Evolutionary conservation across 2,888 invertebrate species (phyloP), one percentile per base, ranked within the genome.

Genomic region (Anoplius nigerrimus): DNA sequence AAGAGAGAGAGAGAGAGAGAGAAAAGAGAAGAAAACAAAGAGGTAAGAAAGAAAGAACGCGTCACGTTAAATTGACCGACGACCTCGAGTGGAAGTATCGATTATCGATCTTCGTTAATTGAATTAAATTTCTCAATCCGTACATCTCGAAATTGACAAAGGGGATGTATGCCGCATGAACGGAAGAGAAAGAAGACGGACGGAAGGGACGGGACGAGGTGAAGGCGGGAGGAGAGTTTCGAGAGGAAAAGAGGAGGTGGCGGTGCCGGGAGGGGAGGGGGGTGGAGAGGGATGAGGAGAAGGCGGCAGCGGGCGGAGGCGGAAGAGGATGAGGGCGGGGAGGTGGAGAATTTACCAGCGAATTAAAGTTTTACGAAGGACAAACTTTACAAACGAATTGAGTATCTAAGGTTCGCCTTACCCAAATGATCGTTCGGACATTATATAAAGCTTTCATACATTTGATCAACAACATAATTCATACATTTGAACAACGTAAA

Each of bases 401-500:
- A 55, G 45, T 57, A 57, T 43, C 57, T 20, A 57, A 43, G 42
- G 27, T 45, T 57, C 16, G 57, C 27, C n/a, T 27, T 45, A 62
- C 62, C 62, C 62, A 62, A 42, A 45, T 62, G 62, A 62, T 65
- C 58, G 45, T 62, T 59, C 18, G 58, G 22, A 62, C 20, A 65
- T 53, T 45, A 16, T 43, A 60, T 59, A 18, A 51, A 51, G 48
- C 46, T 20, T 59, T 45, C 24, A 8, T 51, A 68, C 62, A 57
- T 68, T 67, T 65, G 62, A 65, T 13, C 34, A 34, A 34, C 34
- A 34, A 34, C 34, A 34, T 34, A 34, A 11, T 34, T 34, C 34
- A 34, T 34, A 34, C 60, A 67, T 54, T 34, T 59, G 58, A 54
- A 70, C 22, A 66, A 67, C 63, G 69, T 45, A 72, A 67, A 63